Percentiles rank a stretch among this genome's conserved stretches.
Evolutionary conservation across 2,888 invertebrate species (phyloP).

Genomic region (Lucinisca nassula): DNA sequence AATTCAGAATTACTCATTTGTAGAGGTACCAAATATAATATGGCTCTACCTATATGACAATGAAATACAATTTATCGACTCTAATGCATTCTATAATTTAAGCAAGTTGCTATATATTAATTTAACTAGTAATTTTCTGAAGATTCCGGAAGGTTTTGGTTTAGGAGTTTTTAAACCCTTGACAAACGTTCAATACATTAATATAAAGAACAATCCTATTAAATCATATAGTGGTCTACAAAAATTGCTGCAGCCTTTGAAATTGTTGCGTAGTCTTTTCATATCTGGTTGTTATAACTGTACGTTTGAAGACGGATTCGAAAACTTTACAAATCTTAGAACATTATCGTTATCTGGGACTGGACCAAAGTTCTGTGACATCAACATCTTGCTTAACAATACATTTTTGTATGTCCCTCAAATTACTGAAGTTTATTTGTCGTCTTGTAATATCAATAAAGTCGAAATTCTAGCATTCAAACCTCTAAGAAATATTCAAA

Average conservation of each 20-base stretch:
- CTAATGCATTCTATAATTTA: neutral
- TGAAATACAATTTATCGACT: neutral
- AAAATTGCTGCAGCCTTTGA: neutral
- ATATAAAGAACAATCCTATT: neutral
- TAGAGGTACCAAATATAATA: neutral
- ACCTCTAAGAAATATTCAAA: conserved; percentile 29
- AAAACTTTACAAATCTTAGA: conserved; percentile 18
- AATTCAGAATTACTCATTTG: neutral
- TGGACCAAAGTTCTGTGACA: neutral
- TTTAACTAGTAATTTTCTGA: neutral
- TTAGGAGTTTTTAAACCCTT: neutral
- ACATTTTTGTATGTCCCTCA: conserved; percentile 29
- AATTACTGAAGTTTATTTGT: conserved; percentile 17
- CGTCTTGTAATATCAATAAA: conserved; percentile 38
- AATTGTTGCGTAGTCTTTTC: neutral
- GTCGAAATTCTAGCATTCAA: conserved; percentile 17
- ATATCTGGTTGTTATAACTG: conserved; percentile 18
- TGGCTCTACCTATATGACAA: neutral
- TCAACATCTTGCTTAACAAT: neutral
- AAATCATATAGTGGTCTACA: neutral
- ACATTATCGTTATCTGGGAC: conserved; percentile 24
- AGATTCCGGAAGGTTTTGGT: neutral
- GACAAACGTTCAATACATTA: neutral
- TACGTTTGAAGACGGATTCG: conserved; percentile 27
- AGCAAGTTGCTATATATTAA: neutral